Evolutionary conservation across 2,113 vertebrate species (phyloP).

Genomic region (Cranoglanis bouderius): DNA sequence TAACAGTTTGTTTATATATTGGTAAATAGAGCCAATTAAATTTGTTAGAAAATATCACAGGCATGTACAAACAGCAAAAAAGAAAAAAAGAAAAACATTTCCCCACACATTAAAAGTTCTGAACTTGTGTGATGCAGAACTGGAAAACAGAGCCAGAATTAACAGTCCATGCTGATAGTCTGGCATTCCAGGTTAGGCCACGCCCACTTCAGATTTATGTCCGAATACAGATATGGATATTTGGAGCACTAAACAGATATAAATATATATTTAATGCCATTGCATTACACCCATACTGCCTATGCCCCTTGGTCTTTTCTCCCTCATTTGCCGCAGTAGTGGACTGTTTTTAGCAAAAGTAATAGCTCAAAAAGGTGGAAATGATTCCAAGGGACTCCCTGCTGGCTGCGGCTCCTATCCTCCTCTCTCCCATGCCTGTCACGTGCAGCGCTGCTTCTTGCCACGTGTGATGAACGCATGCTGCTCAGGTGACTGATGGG

Average conservation of each 20-base stretch:
- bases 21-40: not conserved
- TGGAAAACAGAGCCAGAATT: not conserved
- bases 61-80: not conserved
- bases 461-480: conserved; percentile 27
- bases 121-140: not conserved
- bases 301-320: conserved; percentile 39
- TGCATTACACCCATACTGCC: not conserved
- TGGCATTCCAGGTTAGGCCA: not conserved
- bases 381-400: conserved; percentile 63
- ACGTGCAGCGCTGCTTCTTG: conserved; percentile 21
- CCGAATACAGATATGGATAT: not conserved
- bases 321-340: conserved; percentile 55
- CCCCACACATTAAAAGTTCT: not conserved
- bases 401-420: not conserved
- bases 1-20: not conserved
- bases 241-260: not conserved
- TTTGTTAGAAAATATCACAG: not conserved
- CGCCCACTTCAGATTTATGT: not conserved
- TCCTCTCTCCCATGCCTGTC: not conserved
- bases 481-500: conserved; percentile 34
- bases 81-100: not conserved
- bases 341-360: conserved; percentile 58
- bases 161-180: not conserved
- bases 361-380: conserved; percentile 65
- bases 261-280: not conserved